Evolutionary conservation across 2,797 vertebrate species (phyloP).

Genomic region (Tolypeutes matacus): DNA sequence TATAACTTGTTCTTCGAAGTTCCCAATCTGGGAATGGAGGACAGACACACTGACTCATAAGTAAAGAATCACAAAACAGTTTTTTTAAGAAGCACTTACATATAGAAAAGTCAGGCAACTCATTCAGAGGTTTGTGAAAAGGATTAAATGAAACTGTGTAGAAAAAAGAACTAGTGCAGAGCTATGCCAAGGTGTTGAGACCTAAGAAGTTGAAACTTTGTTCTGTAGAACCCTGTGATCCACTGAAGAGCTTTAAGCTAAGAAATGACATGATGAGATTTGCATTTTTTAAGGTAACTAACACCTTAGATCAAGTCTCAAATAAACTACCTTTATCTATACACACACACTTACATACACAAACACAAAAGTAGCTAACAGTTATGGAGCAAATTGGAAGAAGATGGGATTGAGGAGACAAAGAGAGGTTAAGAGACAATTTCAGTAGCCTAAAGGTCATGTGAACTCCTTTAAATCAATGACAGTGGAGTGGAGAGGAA

Average conservation of each 20-base stretch:
- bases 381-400: conserved; percentile 29
- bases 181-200: neutral
- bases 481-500: neutral
- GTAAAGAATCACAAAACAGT: neutral
- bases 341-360: too few species aligned
- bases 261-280: neutral
- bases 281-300: neutral
- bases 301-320: too few species aligned
- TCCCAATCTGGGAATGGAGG: neutral
- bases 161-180: neutral
- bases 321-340: too few species aligned
- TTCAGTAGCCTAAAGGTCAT: neutral
- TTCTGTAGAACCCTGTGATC: neutral
- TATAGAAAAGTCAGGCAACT: neutral
- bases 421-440: neutral
- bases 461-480: neutral
- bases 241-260: neutral
- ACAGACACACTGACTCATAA: neutral
- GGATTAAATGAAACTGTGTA: neutral
- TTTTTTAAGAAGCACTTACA: neutral
- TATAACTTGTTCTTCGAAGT: neutral
- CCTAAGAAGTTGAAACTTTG: neutral
- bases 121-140: neutral
- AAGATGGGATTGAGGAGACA: neutral
- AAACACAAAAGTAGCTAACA: neutral